Evolutionary conservation across 2,888 invertebrate species (phyloP).

Genomic region (Stenoptilia bipunctidactyla): DNA sequence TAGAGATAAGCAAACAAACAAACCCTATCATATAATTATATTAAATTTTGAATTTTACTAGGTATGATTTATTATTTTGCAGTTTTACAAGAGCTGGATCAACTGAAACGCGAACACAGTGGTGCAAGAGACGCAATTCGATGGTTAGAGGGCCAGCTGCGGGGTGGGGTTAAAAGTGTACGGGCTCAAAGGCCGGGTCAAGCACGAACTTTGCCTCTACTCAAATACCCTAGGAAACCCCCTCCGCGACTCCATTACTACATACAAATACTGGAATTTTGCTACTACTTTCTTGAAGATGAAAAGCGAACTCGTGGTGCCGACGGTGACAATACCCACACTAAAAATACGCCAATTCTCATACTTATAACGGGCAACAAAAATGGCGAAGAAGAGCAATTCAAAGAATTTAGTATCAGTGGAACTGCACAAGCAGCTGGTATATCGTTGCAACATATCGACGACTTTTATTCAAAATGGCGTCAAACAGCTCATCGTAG

Average conservation of each 20-base stretch:
- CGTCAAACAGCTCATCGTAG: conserved; percentile 74
- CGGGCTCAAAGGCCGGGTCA: conserved; percentile 90
- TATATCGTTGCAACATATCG: conserved; percentile 84
- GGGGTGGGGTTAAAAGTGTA: conserved; percentile 88
- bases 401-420: conserved; percentile 78
- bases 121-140: conserved; percentile 92
- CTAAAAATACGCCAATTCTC: conserved; percentile 72
- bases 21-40: too few species aligned
- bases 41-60: too few species aligned
- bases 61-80: too few species aligned
- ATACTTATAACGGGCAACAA: conserved; percentile 81
- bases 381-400: conserved; percentile 58
- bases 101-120: conserved; percentile 86
- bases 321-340: conserved; percentile 42
- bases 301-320: conserved; percentile 44
- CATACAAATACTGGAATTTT: conserved; percentile 87
- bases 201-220: conserved; percentile 75
- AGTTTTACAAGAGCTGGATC: conserved; percentile 92
- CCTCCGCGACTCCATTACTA: conserved; percentile 73
- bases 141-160: conserved; percentile 91
- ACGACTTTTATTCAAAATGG: conserved; percentile 88
- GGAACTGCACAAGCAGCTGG: conserved; percentile 86
- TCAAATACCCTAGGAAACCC: conserved; percentile 53
- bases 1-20: too few species aligned
- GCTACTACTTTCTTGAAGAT: conserved; percentile 76